A percentile compares a stretch with the other conserved stretches of the same genome.
phyloP scores from a whole-genome alignment of 1,140 invertebrate species.

The Patella vulgata region DNA sequence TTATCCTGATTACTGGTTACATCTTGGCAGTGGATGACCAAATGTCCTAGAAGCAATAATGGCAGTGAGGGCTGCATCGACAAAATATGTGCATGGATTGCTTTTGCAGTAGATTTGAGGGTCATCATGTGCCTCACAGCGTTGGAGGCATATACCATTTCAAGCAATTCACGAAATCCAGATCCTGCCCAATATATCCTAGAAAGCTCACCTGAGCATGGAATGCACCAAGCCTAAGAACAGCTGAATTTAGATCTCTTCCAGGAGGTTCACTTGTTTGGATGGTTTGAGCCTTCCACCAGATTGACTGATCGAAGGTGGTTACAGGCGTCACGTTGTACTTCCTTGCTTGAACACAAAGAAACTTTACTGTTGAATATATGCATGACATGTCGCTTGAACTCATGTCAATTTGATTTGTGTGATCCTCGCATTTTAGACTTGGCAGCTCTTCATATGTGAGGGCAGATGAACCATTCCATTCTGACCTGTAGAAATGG shows the following conservation, averaged over 20 bases:
- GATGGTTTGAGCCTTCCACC: slow-evolving; percentile 31
- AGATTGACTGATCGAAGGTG: slow-evolving; percentile 49
- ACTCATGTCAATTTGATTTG: slow-evolving; percentile 39
- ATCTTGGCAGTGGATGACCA: too few relatives aligned
- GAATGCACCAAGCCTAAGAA: slow-evolving; percentile 28
- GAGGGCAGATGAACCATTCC: neutral
- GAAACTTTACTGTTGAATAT: slow-evolving; percentile 45
- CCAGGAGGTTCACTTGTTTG: slow-evolving; percentile 12
- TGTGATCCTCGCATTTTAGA: neutral
- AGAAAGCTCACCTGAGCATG: slow-evolving; percentile 37
- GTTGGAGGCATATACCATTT: slow-evolving; percentile 35
- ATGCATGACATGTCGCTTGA: slow-evolving; percentile 47
- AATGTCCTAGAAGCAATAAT: too few relatives aligned
- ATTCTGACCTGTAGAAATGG: too few relatives aligned
- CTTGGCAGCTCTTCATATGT: neutral
- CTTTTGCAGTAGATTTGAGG: slow-evolving; percentile 14
- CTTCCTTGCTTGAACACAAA: slow-evolving; percentile 28
- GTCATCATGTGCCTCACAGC: slow-evolving; percentile 57
- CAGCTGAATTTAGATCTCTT: slow-evolving; percentile 15
- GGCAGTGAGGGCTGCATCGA: too few relatives aligned
- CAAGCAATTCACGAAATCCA: slow-evolving; percentile 30
- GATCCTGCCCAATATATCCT: slow-evolving; percentile 29
- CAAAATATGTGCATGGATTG: too few relatives aligned
- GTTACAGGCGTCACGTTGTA: slow-evolving; percentile 33
- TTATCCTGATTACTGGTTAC: too few relatives aligned